Base-by-base conservation (phyloP, 2,113 vertebrate genomes). In the Ageneiosus marmoratus region DNA sequence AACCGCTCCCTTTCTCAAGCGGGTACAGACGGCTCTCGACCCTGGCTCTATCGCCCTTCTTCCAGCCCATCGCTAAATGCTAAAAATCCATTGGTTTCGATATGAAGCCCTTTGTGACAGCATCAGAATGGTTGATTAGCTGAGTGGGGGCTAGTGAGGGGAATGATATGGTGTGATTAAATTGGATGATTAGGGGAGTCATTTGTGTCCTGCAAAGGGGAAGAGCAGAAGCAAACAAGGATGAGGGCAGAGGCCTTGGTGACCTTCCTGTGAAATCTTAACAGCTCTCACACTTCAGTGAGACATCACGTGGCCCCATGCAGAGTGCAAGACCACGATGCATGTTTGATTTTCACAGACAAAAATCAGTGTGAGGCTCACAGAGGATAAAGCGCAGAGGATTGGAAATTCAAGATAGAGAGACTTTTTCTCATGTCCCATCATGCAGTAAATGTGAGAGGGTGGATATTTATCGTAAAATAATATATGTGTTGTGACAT, bases 401-500 rank as follows among this genome's bases (percentile, higher is more conserved):
- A 34, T 75, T 3, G 73, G 73, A 34, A 55, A 56, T 55, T 58
- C n/a, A 58, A 56, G 24, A 32, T 0, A 11, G 27, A 77, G 5
- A 60, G 50, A 5, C 34, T n/a, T 50, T 29, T 63, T 78, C 55
- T 92, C 84, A 85, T 88, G 62, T 89, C 88, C 84, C 90, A 93
- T 92, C 77, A 53, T 50, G 32, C 41, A 62, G 77, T 55, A 83
- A 85, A 86, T 58, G 82, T 5, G 60, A 80, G n/a, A 4, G 69
- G 55, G 72, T 10, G 37, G 58, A 44, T 80, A 87, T 79, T 24
- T 73, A 89, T 93, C 91, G 90, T 91, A 87, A 85, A 94, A 92
- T 27, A 93, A 93, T 93, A 91, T 92, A 94, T 91, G 90, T 88
- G 88, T 90, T 91, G 90, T 88, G 92, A 95, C 95, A 91, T 95